These are phyloP conservation scores for Chionoecetes opilio DNA, from an alignment of 1,140 invertebrate genomes.

Conservation along the genomic window DNA sequence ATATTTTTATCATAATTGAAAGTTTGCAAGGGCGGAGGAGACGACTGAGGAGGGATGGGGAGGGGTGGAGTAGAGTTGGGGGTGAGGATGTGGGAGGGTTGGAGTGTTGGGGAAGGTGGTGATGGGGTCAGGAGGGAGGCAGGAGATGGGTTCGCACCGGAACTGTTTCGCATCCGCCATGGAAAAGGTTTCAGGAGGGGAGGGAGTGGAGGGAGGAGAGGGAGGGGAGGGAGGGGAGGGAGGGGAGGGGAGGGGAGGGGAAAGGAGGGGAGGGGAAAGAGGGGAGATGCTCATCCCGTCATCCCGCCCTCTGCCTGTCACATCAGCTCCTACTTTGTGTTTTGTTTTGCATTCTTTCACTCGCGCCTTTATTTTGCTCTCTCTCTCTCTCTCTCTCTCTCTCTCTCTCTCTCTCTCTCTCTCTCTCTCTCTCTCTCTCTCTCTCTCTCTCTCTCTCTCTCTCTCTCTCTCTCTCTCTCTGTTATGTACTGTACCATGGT, in stretches of 20 bases:
- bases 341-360: not conserved
- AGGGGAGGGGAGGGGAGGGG: not conserved
- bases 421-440: no score
- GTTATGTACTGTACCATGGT: no score
- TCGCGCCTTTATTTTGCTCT: no score
- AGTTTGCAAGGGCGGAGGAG: not conserved
- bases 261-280: not conserved
- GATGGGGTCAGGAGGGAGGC: not conserved
- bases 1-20: slow-evolving; percentile 22
- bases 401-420: no score
- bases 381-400: no score
- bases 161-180: not conserved
- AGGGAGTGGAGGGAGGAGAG: not conserved
- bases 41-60: not conserved
- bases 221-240: not conserved
- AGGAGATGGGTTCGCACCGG: not conserved
- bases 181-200: slow-evolving; percentile 1
- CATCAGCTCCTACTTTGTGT: not conserved
- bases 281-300: not conserved
- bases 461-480: no score
- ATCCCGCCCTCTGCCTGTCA: not conserved
- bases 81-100: not conserved
- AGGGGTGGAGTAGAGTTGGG: not conserved
- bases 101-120: not conserved
- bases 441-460: no score